Evolutionary conservation across 1,140 invertebrate species (phyloP).

Genomic region (Tetragonula clypearis): DNA sequence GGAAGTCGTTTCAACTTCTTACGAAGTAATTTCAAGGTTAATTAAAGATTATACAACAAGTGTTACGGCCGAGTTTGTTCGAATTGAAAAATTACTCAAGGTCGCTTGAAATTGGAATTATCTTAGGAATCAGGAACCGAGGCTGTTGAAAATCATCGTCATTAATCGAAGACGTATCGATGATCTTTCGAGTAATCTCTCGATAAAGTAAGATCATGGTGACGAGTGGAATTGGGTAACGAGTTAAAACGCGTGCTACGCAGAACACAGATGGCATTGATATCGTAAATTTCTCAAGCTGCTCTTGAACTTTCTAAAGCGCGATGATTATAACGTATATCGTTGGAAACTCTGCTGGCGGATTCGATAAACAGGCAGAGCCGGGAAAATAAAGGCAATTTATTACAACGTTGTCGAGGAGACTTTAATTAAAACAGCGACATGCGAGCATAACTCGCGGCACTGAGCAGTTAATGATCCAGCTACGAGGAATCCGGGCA

Average conservation of each 20-base stretch:
- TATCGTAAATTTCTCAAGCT: neutral
- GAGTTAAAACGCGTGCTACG: neutral
- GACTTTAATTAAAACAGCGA: conserved; percentile 2
- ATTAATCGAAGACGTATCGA: neutral
- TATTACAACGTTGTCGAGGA: neutral
- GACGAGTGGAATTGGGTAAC: too few relatives aligned
- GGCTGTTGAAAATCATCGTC: neutral
- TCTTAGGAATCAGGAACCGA: neutral
- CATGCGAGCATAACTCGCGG: conserved; percentile 2
- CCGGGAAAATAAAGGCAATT: neutral
- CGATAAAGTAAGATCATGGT: too few relatives aligned
- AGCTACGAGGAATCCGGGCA: neutral
- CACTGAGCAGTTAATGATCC: conserved; percentile 1
- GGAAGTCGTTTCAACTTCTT: neutral
- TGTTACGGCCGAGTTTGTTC: neutral
- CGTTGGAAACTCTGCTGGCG: too few relatives aligned
- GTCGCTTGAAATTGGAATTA: neutral
- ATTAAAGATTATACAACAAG: neutral
- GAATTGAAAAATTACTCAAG: neutral
- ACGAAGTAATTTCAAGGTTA: neutral
- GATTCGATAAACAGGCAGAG: neutral
- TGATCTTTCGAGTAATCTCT: too few relatives aligned
- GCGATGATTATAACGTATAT: neutral
- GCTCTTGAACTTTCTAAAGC: neutral
- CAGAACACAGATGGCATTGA: neutral